Evolutionary conservation across 2,113 vertebrate genomes (phyloP).

Genomic region (Hucho hucho): DNA sequence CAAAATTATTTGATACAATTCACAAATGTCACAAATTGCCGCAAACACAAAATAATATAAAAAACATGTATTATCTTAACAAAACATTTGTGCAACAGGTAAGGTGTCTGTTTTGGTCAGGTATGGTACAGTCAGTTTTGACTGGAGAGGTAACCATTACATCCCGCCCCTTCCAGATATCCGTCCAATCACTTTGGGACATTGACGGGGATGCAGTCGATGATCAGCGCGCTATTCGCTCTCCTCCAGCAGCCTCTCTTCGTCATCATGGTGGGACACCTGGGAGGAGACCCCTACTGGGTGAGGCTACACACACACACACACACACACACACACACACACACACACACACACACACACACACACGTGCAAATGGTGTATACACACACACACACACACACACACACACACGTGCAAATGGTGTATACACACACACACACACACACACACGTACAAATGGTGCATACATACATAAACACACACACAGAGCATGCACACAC

Average conservation of each 20-base stretch:
- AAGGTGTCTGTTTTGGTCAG: too few relatives aligned
- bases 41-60: too few relatives aligned
- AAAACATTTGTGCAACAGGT: too few relatives aligned
- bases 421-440: background rate
- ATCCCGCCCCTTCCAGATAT: conserved; percentile 66
- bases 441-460: too few relatives aligned
- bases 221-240: conserved; percentile 82
- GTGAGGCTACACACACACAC: conserved; percentile 59
- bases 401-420: background rate
- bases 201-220: conserved; percentile 83
- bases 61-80: too few relatives aligned
- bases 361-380: too few relatives aligned
- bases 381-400: background rate
- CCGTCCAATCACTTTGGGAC: conserved; percentile 86
- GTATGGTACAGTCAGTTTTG: too few relatives aligned
- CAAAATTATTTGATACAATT: too few relatives aligned
- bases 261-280: conserved; percentile 76
- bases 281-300: conserved; percentile 82
- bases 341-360: too few relatives aligned
- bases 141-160: too few relatives aligned
- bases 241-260: conserved; percentile 84
- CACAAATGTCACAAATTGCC: too few relatives aligned
- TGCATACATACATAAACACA: too few relatives aligned
- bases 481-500: background rate
- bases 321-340: background rate